Percentiles rank a stretch among this genome's conserved stretches.
phyloP scores from a whole-genome alignment of 2,797 vertebrate species.

The Spatula versicolor region DNA sequence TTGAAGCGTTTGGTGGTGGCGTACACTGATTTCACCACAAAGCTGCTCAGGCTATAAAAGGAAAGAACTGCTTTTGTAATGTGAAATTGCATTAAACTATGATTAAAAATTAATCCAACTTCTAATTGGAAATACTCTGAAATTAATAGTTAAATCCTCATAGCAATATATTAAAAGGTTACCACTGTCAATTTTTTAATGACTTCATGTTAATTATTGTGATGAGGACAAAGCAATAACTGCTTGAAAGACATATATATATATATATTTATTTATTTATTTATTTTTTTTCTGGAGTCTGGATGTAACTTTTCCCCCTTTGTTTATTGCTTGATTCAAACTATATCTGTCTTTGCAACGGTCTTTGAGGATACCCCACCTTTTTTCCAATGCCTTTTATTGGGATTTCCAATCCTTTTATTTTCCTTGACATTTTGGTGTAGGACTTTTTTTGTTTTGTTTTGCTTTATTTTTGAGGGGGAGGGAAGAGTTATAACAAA shows the following conservation, averaged over 20 bases:
- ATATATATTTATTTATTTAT: no score
- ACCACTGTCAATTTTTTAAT: conserved; percentile 20
- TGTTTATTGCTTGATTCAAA: not conserved
- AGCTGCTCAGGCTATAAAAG: not conserved
- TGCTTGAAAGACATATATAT: not conserved
- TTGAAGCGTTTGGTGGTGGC: not conserved
- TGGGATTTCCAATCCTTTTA: not conserved
- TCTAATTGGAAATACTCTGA: not conserved
- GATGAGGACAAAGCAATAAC: not conserved
- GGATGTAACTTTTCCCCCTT: not conserved
- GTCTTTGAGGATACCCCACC: not conserved
- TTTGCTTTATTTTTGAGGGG: no score
- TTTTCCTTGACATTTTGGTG: not conserved
- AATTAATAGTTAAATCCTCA: conserved; percentile 15
- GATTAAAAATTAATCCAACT: conserved; percentile 34
- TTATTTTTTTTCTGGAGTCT: not conserved
- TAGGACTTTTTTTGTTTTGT: not conserved
- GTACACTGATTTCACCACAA: not conserved
- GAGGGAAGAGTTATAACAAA: no score
- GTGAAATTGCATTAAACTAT: not conserved
- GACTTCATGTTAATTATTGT: conserved; percentile 13
- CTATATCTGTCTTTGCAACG: not conserved
- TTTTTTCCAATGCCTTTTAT: not conserved
- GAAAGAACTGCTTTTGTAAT: not conserved
- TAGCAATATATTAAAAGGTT: not conserved